Evolutionary conservation across 92 coral and sea anemone species (phyloP), one percentile per base, ranked within the genome.

Genomic region (Heliopora coerulea): DNA sequence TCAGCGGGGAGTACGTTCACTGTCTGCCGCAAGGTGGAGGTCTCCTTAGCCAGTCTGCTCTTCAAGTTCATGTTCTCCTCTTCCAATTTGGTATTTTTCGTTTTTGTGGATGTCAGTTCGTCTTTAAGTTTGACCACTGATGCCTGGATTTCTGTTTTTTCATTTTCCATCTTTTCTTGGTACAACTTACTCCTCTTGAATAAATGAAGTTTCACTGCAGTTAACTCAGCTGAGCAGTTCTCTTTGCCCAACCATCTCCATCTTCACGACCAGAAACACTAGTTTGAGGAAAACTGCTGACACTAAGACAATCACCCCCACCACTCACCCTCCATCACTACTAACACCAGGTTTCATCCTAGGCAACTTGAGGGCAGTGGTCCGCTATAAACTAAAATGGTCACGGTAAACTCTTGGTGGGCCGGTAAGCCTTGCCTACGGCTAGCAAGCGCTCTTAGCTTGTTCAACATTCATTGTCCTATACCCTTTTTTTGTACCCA

Each of bases 151-250:
- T 63, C 65, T 26, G 70, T 82, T 25, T 87, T 74, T 35, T 78
- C 87, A 12, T 40, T 58, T 52, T 90, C 89, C 0, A 85, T 49
- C 6, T 84, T 78, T 26, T 56, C 41, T 61, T 88, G 76, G 70
- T 87, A 83, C 49, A 90, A 86, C 18, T 86, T 88, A 54, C 87
- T 85, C 33, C 91, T 82, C 98, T 93, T 24, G 23, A 52, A 72
- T 42, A 50, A 33, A 39, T 42, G 42, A 33, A 29, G 20, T 20
- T 11, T n/a, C 10, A 62, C 13, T 31, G 3, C 11, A 56, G 26
- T 17, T 23, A 50, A 5, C n/a, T n/a, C n/a, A n/a, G n/a, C n/a
- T n/a, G n/a, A n/a, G n/a, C n/a, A n/a, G n/a, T n/a, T n/a, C n/a
- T n/a, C n/a, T n/a, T n/a, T 50, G 5, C 58, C 6, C 58, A 6